These are phyloP conservation scores for Sinelater perroti DNA, from an alignment of 2,888 invertebrate genomes.

Conservation along the genomic window DNA sequence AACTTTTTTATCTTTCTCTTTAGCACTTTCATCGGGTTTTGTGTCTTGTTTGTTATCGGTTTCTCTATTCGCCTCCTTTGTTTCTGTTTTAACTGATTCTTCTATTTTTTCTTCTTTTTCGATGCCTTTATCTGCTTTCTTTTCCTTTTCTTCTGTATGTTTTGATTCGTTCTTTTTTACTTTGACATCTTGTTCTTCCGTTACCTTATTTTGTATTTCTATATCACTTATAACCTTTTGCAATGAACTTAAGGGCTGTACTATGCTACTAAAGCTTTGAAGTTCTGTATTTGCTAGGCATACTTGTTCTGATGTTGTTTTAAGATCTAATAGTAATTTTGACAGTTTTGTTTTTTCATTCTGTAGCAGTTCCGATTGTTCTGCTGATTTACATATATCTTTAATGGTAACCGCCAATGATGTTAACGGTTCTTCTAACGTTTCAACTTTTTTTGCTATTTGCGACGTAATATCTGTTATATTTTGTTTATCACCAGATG, in stretches of 20 bases:
- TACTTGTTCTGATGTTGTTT: constrained; percentile 7
- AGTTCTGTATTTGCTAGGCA: background rate
- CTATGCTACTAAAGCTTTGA: background rate
- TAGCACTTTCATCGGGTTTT: constrained; percentile 29
- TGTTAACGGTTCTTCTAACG: background rate
- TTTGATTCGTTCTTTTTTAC: background rate
- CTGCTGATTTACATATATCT: background rate
- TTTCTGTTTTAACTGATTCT: constrained; percentile 25
- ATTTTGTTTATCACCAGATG: background rate
- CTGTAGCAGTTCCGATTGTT: background rate
- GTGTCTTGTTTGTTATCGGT: constrained; percentile 25
- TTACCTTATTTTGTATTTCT: background rate
- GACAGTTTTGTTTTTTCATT: background rate
- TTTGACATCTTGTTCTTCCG: background rate
- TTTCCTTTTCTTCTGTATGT: background rate
- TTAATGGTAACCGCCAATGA: background rate
- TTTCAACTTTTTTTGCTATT: background rate
- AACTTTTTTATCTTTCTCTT: constrained; percentile 39
- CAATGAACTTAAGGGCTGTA: constrained; percentile 3
- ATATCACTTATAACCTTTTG: background rate
- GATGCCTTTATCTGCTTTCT: constrained; percentile 12
- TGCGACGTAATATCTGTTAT: background rate
- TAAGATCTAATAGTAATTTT: background rate
- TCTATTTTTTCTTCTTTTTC: constrained; percentile 35
- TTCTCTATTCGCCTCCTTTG: constrained; percentile 3